Evolutionary conservation across 2,888 invertebrate genomes (phyloP).

Genomic region (Nasonia oneida): DNA sequence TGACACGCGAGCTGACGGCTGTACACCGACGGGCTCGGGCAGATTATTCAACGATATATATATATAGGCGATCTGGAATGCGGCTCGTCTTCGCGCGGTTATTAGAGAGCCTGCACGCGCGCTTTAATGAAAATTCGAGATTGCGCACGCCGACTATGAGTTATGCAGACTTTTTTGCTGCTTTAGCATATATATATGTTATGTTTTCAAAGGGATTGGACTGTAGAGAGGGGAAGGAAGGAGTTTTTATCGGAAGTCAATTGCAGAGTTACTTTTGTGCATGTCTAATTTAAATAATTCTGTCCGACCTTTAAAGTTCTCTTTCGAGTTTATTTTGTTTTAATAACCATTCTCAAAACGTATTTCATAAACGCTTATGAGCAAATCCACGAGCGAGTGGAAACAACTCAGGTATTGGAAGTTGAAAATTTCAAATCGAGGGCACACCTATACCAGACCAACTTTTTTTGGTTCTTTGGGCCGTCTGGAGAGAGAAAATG

Average conservation of each 20-base stretch:
- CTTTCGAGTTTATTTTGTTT: too few relatives aligned
- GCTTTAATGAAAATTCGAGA: constrained; percentile 45
- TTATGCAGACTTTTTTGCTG: neutral
- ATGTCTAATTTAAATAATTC: too few relatives aligned
- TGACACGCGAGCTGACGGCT: neutral
- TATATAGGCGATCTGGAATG: neutral
- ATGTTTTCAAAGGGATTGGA: neutral
- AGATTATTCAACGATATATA: neutral
- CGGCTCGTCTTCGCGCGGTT: neutral
- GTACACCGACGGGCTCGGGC: neutral
- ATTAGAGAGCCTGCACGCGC: neutral
- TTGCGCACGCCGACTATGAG: constrained; percentile 5
- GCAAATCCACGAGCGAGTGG: too few relatives aligned
- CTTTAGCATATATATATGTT: neutral
- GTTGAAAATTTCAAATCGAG: too few relatives aligned
- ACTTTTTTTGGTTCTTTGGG: too few relatives aligned
- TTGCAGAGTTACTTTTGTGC: neutral
- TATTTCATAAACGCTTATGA: too few relatives aligned
- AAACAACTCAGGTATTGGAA: too few relatives aligned
- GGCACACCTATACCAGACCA: too few relatives aligned
- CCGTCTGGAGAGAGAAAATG: too few relatives aligned
- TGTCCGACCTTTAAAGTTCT: neutral
- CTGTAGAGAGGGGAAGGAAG: too few relatives aligned
- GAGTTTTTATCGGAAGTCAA: constrained; percentile 13
- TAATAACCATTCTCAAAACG: neutral